phyloP scores from a whole-genome alignment of 2,888 invertebrate genomes.

The Synanthedon vespiformis region DNA sequence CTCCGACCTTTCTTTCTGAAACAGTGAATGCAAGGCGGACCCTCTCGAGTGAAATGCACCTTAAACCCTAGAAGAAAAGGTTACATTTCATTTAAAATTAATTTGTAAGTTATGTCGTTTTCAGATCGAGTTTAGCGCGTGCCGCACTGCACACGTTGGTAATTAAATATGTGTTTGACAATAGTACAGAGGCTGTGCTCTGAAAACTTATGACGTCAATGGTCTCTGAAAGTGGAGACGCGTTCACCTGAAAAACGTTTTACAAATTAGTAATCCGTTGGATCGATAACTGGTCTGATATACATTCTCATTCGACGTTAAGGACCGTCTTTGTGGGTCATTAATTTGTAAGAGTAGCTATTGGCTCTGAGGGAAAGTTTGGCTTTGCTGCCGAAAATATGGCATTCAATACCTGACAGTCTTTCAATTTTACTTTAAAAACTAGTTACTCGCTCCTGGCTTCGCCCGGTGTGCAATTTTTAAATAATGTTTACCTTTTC shows the following conservation, averaged over 20 bases:
- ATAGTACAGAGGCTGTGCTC: slow-evolving; percentile 53
- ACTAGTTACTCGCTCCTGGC: no score
- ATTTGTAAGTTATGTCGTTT: slow-evolving; percentile 10
- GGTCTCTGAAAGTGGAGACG: slow-evolving; percentile 6
- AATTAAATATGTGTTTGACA: slow-evolving; percentile 69
- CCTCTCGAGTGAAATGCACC: slow-evolving; percentile 8
- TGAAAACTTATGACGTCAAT: slow-evolving; percentile 53
- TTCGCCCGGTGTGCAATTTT: no score
- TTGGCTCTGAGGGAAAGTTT: no score
- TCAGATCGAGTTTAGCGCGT: slow-evolving; percentile 45
- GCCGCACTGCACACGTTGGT: slow-evolving; percentile 69
- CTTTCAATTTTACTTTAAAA: no score
- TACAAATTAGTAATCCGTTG: slow-evolving; percentile 12
- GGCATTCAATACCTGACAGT: no score
- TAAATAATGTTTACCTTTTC: no score
- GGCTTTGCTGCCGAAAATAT: no score
- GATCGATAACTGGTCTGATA: slow-evolving; percentile 7
- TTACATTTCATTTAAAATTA: slow-evolving; percentile 5
- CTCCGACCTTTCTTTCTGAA: slow-evolving; percentile 16
- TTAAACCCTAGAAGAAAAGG: slow-evolving; percentile 5
- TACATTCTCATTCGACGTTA: slow-evolving; percentile 6
- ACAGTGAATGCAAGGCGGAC: slow-evolving; percentile 16
- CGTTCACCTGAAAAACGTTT: slow-evolving; percentile 30
- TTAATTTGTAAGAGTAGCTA: no score
- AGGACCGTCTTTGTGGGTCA: no score